These are phyloP conservation scores for Mastomys coucha DNA, from an alignment of 2,113 vertebrate genomes.

Conservation along the genomic window DNA sequence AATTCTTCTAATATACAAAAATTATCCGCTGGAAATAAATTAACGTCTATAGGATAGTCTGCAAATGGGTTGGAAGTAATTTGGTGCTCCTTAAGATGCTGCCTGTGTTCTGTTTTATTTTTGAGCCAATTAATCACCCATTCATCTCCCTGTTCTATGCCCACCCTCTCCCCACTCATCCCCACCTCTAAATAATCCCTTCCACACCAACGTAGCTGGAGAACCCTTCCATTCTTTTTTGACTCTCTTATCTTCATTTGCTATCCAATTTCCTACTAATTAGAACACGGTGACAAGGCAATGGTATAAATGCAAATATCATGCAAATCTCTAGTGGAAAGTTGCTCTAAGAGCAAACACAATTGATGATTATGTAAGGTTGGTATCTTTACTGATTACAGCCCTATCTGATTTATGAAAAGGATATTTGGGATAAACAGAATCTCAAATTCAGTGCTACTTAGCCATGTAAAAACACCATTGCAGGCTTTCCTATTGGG, in stretches of 20 bases:
- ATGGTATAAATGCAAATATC: neutral
- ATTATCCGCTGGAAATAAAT: slow-evolving; percentile 77
- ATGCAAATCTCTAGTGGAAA: slow-evolving; percentile 37
- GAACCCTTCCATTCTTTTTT: neutral
- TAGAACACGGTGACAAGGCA: slow-evolving; percentile 10
- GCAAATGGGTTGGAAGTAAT: slow-evolving; percentile 67
- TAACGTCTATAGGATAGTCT: slow-evolving; percentile 19
- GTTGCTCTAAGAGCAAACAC: slow-evolving; percentile 20
- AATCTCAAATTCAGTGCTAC: slow-evolving; percentile 31
- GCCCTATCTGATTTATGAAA: neutral
- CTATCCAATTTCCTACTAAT: slow-evolving; percentile 38
- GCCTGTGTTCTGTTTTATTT: slow-evolving; percentile 47
- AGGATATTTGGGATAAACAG: neutral
- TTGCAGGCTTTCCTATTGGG: neutral
- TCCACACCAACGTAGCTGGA: neutral
- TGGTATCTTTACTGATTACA: neutral
- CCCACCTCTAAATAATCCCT: neutral
- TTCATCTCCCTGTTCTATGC: neutral
- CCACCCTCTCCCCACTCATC: too few relatives aligned
- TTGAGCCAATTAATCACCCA: slow-evolving; percentile 62
- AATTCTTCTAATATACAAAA: slow-evolving; percentile 75
- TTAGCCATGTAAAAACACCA: neutral
- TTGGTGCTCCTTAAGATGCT: slow-evolving; percentile 60
- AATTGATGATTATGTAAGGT: slow-evolving; percentile 21
- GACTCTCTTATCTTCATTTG: slow-evolving; percentile 24